A percentile compares a stretch with the other conserved stretches of the same genome.
Conservation (phyloP, 2,797 vertebrate genomes). For the Melanotaenia trifasciata region DNA sequence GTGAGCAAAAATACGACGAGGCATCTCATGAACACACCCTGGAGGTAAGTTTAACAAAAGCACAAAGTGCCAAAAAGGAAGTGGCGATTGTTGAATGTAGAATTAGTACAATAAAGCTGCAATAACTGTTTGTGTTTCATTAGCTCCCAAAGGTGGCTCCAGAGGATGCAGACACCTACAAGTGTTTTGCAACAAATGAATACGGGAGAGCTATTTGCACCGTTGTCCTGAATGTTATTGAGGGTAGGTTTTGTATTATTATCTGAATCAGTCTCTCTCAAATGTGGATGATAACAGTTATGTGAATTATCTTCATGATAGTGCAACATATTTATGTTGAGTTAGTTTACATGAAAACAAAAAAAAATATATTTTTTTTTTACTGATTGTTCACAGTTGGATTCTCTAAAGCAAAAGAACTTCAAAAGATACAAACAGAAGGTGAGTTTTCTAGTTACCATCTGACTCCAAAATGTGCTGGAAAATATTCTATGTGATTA, state of each 20-base stretch:
- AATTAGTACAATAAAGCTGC: neutral
- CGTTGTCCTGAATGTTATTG: slow-evolving; percentile 86
- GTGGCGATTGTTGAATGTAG: neutral
- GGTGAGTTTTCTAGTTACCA: slow-evolving; percentile 59
- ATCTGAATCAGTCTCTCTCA: neutral
- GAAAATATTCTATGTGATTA: slow-evolving; percentile 7
- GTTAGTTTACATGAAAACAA: neutral
- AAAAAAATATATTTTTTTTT: neutral
- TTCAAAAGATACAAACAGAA: slow-evolving; percentile 60
- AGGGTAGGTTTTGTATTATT: slow-evolving; percentile 79
- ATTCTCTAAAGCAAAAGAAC: slow-evolving; percentile 86
- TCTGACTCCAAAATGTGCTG: neutral
- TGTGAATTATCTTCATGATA: neutral
- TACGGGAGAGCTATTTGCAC: slow-evolving; percentile 89
- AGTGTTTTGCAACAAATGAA: slow-evolving; percentile 87
- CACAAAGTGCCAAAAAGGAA: neutral
- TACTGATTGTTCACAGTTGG: slow-evolving; percentile 83
- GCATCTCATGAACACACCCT: slow-evolving; percentile 81
- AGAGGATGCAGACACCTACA: slow-evolving; percentile 88
- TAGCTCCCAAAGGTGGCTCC: slow-evolving; percentile 86
- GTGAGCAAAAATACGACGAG: slow-evolving; percentile 74
- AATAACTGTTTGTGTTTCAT: slow-evolving; percentile 46
- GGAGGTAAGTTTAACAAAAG: slow-evolving; percentile 79
- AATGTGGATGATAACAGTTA: neutral
- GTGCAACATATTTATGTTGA: neutral